These are phyloP conservation scores for Salvelinus fontinalis DNA, from an alignment of 2,113 vertebrate species.

Conservation along the genomic window DNA sequence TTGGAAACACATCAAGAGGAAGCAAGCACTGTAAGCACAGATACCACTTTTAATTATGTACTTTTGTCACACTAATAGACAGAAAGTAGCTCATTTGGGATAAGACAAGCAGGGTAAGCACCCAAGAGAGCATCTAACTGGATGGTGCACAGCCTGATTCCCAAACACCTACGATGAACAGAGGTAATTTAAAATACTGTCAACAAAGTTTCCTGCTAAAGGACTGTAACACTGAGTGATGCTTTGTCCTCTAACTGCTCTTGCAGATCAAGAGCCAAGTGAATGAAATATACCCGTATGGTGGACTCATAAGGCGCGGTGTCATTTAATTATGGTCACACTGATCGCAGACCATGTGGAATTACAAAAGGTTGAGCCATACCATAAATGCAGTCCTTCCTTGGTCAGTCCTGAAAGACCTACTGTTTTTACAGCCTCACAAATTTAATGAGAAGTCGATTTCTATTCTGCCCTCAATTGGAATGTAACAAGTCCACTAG, in stretches of 20 bases:
- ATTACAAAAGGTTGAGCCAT: constrained; percentile 16
- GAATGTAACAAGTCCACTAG: not conserved
- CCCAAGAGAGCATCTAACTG: not conserved
- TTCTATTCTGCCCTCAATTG: constrained; percentile 9
- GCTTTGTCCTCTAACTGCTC: constrained; percentile 11
- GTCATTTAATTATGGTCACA: constrained; percentile 17
- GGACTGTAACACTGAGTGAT: constrained; percentile 1
- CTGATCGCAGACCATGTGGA: constrained; percentile 11
- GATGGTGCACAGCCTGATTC: not conserved
- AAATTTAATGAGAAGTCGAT: constrained; percentile 25
- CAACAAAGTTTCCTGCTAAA: constrained; percentile 5
- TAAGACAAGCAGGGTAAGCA: not conserved
- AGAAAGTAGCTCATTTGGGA: not conserved
- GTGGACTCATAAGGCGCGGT: constrained; percentile 13
- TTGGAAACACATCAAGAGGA: constrained; percentile 4
- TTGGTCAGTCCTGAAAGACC: constrained; percentile 22
- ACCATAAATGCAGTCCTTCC: constrained; percentile 29
- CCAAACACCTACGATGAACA: not conserved
- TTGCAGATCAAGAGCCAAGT: not conserved
- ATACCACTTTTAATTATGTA: not conserved
- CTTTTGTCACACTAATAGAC: constrained; percentile 3
- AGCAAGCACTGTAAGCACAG: not conserved
- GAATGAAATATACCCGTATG: constrained; percentile 4
- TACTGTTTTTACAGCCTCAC: constrained; percentile 24
- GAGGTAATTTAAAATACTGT: not conserved